Percentiles rank a stretch among this genome's conserved stretches.
phyloP scores from a whole-genome alignment of 1,140 invertebrate species.

The Hylyphantes graminicola region DNA sequence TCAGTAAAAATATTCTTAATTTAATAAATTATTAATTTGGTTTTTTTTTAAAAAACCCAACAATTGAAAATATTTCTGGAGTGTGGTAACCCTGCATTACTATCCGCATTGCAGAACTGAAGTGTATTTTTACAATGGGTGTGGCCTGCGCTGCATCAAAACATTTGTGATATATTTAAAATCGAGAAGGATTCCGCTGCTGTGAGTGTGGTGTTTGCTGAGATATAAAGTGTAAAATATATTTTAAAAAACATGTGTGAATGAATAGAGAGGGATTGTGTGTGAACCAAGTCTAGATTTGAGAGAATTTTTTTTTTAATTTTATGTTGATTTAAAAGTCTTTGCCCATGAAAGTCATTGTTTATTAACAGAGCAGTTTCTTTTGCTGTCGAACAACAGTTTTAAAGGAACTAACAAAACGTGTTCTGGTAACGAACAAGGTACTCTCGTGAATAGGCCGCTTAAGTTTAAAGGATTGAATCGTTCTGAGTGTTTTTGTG shows the following conservation, averaged over 20 bases:
- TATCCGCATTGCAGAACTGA: too few species aligned
- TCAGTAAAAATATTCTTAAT: too few species aligned
- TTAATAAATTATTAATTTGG: too few species aligned
- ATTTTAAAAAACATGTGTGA: conserved; percentile 32
- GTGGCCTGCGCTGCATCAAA: conserved; percentile 19
- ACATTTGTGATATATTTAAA: conserved; percentile 37
- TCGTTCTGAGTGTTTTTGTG: not conserved
- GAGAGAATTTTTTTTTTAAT: conserved; percentile 7
- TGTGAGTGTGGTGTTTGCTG: not conserved
- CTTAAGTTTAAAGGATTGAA: conserved; percentile 4
- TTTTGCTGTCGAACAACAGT: too few species aligned
- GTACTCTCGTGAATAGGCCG: not conserved
- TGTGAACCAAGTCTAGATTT: not conserved
- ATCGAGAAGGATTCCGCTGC: not conserved
- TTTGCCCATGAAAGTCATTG: too few species aligned
- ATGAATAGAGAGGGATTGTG: not conserved
- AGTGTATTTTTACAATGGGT: too few species aligned
- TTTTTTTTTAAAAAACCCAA: too few species aligned
- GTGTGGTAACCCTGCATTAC: not conserved
- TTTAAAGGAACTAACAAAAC: too few species aligned
- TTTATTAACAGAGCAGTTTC: too few species aligned
- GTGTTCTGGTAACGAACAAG: not conserved
- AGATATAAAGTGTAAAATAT: conserved; percentile 31
- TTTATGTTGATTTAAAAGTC: too few species aligned
- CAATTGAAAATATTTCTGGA: not conserved